Conservation (phyloP, 2,113 vertebrate genomes). For the Himantopus leucocephalus region DNA sequence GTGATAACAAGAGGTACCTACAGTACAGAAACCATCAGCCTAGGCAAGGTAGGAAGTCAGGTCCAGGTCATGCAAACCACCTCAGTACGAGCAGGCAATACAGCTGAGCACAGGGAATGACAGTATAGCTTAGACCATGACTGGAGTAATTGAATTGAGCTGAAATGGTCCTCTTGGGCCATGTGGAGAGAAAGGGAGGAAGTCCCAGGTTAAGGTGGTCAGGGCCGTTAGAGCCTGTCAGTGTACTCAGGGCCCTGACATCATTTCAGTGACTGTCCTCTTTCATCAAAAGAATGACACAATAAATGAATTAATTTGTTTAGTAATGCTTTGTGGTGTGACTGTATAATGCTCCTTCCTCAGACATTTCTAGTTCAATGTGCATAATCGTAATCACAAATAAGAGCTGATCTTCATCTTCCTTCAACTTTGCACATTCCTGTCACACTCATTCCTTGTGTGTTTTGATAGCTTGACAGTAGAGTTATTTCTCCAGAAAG, state of each 20-base stretch:
- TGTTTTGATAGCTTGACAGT: background rate
- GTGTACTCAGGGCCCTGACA: background rate
- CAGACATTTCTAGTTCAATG: background rate
- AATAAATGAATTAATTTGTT: background rate
- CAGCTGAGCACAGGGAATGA: background rate
- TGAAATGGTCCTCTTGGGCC: background rate
- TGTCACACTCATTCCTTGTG: background rate
- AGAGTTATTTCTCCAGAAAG: background rate
- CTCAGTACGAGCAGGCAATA: background rate
- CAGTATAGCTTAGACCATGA: background rate
- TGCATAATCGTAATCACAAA: background rate
- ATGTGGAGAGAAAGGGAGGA: rapidly evolving
- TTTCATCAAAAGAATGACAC: background rate
- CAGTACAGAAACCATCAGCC: background rate
- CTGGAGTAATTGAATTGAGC: background rate
- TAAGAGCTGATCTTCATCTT: background rate
- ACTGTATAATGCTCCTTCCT: background rate
- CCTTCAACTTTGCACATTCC: background rate
- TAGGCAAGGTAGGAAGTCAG: background rate
- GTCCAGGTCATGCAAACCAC: background rate
- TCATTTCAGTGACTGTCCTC: background rate
- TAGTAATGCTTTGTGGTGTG: background rate
- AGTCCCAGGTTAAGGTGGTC: rapidly evolving
- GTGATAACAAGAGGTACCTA: background rate
- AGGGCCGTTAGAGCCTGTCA: background rate